Percentiles rank a stretch among this genome's conserved stretches.
Evolutionary conservation across 2,888 invertebrate species (phyloP).

Genomic region (Archaeoteleia sp.): DNA sequence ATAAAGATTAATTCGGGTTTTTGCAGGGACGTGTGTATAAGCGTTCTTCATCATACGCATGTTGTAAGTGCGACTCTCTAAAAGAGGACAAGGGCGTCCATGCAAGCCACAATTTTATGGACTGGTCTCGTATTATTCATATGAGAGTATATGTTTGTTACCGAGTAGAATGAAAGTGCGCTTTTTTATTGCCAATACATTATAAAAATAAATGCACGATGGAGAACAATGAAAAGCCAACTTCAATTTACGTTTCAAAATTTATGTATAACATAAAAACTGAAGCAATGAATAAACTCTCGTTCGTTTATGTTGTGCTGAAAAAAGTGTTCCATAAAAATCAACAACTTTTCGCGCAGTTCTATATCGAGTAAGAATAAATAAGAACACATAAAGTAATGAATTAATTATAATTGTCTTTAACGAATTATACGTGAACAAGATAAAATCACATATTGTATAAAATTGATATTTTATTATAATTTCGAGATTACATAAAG

Average conservation of each 20-base stretch:
- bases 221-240: not conserved
- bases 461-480: too few species aligned
- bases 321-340: too few species aligned
- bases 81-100: slow-evolving; percentile 40
- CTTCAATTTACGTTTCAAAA: not conserved
- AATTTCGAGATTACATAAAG: too few species aligned
- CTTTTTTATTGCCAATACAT: not conserved
- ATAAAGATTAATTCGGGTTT: not conserved
- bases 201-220: slow-evolving; percentile 18
- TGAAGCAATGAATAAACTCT: too few species aligned
- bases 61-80: slow-evolving; percentile 20
- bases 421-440: too few species aligned
- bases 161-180: slow-evolving; percentile 16
- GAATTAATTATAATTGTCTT: too few species aligned
- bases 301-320: too few species aligned
- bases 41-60: not conserved
- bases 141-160: not conserved
- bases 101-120: slow-evolving; percentile 4
- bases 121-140: slow-evolving; percentile 17
- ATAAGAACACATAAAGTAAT: too few species aligned
- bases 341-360: too few species aligned
- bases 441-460: too few species aligned
- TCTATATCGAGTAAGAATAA: too few species aligned
- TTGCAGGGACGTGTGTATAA: not conserved
- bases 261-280: not conserved